Percentiles rank a stretch among this genome's conserved stretches.
phyloP scores from a whole-genome alignment of 2,888 invertebrate genomes.

The Drosophila mayaguana region DNA sequence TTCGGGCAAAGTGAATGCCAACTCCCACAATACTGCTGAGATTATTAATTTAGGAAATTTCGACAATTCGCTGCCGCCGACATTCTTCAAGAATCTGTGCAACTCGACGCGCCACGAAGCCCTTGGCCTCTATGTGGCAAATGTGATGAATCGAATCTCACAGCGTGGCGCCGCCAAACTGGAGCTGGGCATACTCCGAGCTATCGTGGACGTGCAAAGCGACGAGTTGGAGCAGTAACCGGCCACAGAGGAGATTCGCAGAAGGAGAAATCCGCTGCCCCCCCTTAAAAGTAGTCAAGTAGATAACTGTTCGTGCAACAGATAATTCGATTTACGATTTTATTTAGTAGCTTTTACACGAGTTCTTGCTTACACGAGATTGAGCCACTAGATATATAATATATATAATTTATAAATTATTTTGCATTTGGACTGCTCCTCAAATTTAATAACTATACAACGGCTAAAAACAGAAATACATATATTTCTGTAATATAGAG shows the following conservation, averaged over 20 bases:
- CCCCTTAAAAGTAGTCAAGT: constrained; percentile 26
- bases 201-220: constrained; percentile 83
- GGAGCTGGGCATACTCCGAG: constrained; percentile 83
- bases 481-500: background rate
- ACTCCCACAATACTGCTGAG: constrained; percentile 53
- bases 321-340: constrained; percentile 27
- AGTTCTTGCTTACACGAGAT: constrained; percentile 12
- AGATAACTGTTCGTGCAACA: constrained; percentile 11
- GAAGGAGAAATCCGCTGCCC: background rate
- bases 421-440: background rate
- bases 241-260: background rate
- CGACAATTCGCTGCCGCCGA: constrained; percentile 83
- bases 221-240: constrained; percentile 81
- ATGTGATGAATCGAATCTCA: constrained; percentile 83
- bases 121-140: constrained; percentile 84
- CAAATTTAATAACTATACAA: background rate
- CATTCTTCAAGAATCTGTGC: constrained; percentile 84
- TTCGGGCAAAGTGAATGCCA: constrained; percentile 46
- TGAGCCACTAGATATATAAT: background rate
- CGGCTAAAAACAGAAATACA: background rate
- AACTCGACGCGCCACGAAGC: constrained; percentile 83
- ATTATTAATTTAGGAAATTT: constrained; percentile 83
- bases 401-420: too few relatives aligned
- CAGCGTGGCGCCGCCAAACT: constrained; percentile 80
- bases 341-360: constrained; percentile 26